A percentile compares a stretch with the other conserved stretches of the same genome.
Conservation (phyloP, 2,888 invertebrate genomes). For the Onchidella celtica region DNA sequence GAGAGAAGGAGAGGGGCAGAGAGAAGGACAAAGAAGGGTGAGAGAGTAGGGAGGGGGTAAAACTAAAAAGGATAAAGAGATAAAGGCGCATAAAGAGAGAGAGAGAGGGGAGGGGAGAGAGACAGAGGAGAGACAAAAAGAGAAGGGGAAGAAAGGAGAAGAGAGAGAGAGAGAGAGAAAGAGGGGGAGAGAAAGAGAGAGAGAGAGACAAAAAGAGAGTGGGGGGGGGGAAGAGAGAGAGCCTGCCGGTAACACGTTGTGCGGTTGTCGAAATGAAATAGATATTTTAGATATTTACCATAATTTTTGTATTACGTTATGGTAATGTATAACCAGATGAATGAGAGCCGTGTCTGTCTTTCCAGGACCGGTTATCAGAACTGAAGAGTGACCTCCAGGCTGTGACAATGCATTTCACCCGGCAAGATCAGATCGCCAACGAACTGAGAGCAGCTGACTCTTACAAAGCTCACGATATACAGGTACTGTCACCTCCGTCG, state of each 20-base stretch:
- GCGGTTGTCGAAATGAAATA: too few species aligned
- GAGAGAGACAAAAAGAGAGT: not conserved
- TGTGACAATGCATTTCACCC: conserved; percentile 11
- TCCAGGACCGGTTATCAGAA: conserved; percentile 33
- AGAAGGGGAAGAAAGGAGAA: too few species aligned
- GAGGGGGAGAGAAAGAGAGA: too few species aligned
- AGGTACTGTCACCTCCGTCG: too few species aligned
- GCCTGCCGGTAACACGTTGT: not conserved
- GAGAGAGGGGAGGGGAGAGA: too few species aligned
- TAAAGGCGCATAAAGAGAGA: not conserved
- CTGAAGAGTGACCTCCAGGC: conserved; percentile 30
- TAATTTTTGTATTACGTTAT: not conserved
- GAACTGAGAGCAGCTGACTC: conserved; percentile 41
- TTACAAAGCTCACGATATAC: conserved; percentile 46
- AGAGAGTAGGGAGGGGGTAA: not conserved
- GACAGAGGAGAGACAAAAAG: too few species aligned
- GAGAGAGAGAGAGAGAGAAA: too few species aligned
- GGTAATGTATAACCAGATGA: too few species aligned
- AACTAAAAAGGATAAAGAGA: not conserved
- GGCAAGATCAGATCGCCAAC: conserved; percentile 38
- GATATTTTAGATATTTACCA: not conserved
- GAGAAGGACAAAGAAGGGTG: too few species aligned
- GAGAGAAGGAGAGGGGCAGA: too few species aligned
- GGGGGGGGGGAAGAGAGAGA: not conserved
- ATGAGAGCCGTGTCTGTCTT: not conserved